Base-by-base conservation (phyloP, 2,113 vertebrate genomes). In the Passer domesticus region DNA sequence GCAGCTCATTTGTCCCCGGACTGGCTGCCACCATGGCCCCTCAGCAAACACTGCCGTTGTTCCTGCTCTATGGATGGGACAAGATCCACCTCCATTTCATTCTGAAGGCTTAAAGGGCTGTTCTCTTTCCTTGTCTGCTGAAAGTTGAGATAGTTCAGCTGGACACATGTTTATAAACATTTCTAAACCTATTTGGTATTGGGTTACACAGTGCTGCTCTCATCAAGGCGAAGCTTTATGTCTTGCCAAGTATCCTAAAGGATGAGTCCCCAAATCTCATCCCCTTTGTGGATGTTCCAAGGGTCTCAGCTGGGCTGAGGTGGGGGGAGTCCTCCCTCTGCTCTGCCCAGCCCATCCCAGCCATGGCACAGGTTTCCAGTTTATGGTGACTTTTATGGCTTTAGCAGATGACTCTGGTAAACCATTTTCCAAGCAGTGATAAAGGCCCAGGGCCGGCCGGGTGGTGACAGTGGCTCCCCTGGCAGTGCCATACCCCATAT, bases 401-500 rank as follows among this genome's bases (percentile, higher is more conserved):
- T 43, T 3, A 9, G 35, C 20, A 30, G 64, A 59, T 70, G 50
- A 44, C 17, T 16, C 46, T 15, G 47, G 39, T 39, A 35, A 92
- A 62, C 10, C 15, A 46, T 86, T 88, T 35, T 33, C 84, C 39
- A 15, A 4, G 0, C 4, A 1, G 37, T 0, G 52, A 90, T 59
- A 89, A 89, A 24, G 24, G 5, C 53, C 0, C 3, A 1, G 8
- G 0, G 1, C 10, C 11, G 37, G 35, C 3, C 0, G 5, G 27
- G 25, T 23, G 39, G 25, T 1, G 23, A 11, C 27, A 30, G 58
- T 0, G 9, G 30, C 13, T 64, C n/a, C 62, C 1, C 0, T 1
- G n/a, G 27, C 46, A 17, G 33, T 0, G 6, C 35, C 30, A 0
- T 3, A 1, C 28, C 3, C 69, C 2, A 0, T 11, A 20, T 39